Conservation (phyloP, 2,888 invertebrate genomes). For the Esperia sulphurella region DNA sequence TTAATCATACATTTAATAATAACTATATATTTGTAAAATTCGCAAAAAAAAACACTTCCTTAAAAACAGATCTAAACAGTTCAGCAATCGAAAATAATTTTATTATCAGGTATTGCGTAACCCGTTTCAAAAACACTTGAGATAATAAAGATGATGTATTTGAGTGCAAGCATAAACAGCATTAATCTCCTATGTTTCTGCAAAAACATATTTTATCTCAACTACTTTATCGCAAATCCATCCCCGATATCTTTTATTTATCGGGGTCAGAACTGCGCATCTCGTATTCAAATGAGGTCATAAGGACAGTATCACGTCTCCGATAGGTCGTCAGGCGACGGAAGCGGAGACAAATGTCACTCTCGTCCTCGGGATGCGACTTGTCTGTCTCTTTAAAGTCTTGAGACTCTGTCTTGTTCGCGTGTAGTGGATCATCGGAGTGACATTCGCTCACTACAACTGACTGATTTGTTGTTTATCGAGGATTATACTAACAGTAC, state of each 20-base stretch:
- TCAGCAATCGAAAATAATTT: too few species aligned
- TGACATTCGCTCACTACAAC: background rate
- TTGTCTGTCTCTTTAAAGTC: slow-evolving; percentile 8
- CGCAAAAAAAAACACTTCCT: too few species aligned
- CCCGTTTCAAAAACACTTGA: too few species aligned
- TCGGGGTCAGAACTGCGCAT: slow-evolving; percentile 2
- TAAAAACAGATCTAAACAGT: too few species aligned
- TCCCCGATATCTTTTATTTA: background rate
- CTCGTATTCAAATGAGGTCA: slow-evolving; percentile 7
- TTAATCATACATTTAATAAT: too few species aligned
- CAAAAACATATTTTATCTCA: background rate
- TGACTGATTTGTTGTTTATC: background rate
- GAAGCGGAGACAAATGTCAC: slow-evolving; percentile 13
- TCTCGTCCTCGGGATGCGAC: background rate
- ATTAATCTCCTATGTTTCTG: background rate
- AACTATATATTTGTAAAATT: too few species aligned
- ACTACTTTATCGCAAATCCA: slow-evolving; percentile 1
- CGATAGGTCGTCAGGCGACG: slow-evolving; percentile 3
- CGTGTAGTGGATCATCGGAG: background rate
- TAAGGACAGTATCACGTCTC: background rate
- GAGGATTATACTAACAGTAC: too few species aligned
- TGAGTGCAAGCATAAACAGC: too few species aligned
- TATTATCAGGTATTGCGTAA: too few species aligned
- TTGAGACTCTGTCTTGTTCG: background rate
- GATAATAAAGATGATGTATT: too few species aligned